phyloP scores from a whole-genome alignment of 2,888 invertebrate genomes.

The Erynnis tages region DNA sequence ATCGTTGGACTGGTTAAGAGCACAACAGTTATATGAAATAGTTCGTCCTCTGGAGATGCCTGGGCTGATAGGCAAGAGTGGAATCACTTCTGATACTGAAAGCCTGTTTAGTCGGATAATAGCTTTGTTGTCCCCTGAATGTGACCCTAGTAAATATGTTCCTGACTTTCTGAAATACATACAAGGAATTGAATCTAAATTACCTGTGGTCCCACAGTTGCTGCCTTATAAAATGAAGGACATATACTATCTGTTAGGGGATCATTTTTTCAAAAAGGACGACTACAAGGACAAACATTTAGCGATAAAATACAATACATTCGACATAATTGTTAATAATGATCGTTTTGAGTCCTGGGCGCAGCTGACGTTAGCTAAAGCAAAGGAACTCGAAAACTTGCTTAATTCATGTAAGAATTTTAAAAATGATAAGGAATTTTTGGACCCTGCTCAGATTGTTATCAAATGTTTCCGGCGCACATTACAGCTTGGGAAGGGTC shows the following conservation, averaged over 20 bases:
- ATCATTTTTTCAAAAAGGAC: constrained; percentile 94
- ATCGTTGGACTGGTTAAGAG: constrained; percentile 87
- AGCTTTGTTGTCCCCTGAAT: constrained; percentile 84
- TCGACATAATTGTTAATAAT: constrained; percentile 91
- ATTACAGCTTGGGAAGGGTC: constrained; percentile 87
- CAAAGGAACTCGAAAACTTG: constrained; percentile 88
- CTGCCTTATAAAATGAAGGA: constrained; percentile 84
- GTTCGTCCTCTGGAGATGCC: constrained; percentile 90
- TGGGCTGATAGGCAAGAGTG: constrained; percentile 88
- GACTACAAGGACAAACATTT: constrained; percentile 91
- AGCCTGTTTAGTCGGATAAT: constrained; percentile 86
- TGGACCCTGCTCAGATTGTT: constrained; percentile 86
- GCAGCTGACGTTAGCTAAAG: constrained; percentile 90
- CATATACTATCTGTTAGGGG: constrained; percentile 94
- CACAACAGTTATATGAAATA: constrained; percentile 89
- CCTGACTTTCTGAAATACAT: constrained; percentile 85
- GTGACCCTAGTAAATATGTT: constrained; percentile 83
- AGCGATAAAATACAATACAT: constrained; percentile 90
- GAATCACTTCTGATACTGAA: constrained; percentile 92
- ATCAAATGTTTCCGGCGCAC: constrained; percentile 91
- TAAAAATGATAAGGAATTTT: constrained; percentile 83
- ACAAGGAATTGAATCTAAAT: constrained; percentile 79
- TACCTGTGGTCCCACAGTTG: constrained; percentile 77
- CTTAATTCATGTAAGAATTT: constrained; percentile 87
- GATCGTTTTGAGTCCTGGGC: constrained; percentile 96